Percentiles rank a stretch among this genome's conserved stretches.
Conservation (phyloP, 1,140 invertebrate genomes). For the Drosophila elegans region DNA sequence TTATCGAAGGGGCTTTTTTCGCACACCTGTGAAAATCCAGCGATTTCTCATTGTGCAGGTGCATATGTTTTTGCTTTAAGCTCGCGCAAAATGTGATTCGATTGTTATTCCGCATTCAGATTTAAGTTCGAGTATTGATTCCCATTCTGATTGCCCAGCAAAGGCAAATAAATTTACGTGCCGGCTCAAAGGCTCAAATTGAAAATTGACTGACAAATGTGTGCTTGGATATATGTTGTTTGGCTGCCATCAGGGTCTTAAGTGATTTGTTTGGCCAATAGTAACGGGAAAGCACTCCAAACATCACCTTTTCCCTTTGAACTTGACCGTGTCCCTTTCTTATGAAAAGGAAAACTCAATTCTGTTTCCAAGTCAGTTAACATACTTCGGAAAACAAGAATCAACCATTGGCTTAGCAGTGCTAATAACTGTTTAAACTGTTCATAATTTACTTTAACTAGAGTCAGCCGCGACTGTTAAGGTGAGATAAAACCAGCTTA, state of each 20-base stretch:
- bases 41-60: conserved; percentile 59
- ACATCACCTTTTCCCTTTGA: conserved; percentile 14
- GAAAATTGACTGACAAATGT: conserved; percentile 79
- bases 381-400: not conserved
- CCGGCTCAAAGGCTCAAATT: conserved; percentile 74
- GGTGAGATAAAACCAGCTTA: not conserved
- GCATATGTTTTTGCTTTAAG: conserved; percentile 25
- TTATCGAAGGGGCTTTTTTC: conserved; percentile 20
- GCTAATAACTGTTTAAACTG: conserved; percentile 65
- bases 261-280: conserved; percentile 35
- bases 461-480: conserved; percentile 13
- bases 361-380: conserved; percentile 10
- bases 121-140: conserved; percentile 38
- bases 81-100: conserved; percentile 47
- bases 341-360: conserved; percentile 11
- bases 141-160: conserved; percentile 50
- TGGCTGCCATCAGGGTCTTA: conserved; percentile 37
- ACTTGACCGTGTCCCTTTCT: conserved; percentile 26
- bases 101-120: conserved; percentile 51
- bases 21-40: conserved; percentile 34
- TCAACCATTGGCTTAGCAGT: not conserved
- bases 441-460: conserved; percentile 65
- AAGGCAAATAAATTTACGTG: conserved; percentile 77
- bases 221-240: conserved; percentile 37
- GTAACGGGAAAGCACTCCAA: conserved; percentile 6